Percentiles rank a stretch among this genome's conserved stretches.
phyloP scores from a whole-genome alignment of 2,797 vertebrate genomes.

The Gymnocypris eckloni region DNA sequence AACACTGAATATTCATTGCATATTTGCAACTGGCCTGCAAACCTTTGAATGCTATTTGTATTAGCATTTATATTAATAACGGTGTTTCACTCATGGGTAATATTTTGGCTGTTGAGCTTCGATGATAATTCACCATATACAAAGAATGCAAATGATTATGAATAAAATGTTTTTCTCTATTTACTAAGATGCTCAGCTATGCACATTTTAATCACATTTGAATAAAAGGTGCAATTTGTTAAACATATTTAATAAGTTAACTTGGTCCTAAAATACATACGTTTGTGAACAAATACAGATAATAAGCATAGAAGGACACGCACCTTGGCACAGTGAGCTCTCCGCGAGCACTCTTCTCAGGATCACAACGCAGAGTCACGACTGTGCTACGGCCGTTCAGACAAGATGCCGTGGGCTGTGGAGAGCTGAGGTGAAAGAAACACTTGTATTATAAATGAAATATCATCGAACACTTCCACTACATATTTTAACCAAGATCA shows the following conservation, averaged over 20 bases:
- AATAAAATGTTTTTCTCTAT: neutral
- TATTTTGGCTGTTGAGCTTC: neutral
- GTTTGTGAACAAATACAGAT: neutral
- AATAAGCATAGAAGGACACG: neutral
- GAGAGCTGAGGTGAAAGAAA: constrained; percentile 78
- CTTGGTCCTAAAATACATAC: neutral
- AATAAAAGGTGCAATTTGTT: neutral
- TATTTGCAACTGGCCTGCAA: neutral
- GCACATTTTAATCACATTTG: neutral
- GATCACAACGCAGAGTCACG: constrained; percentile 90
- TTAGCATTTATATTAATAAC: constrained; percentile 26
- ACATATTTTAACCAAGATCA: neutral
- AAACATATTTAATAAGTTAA: neutral
- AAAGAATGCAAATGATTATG: neutral
- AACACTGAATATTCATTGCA: constrained; percentile 14
- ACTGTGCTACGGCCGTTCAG: constrained; percentile 88
- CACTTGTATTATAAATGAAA: neutral
- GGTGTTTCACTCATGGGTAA: neutral
- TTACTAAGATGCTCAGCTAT: neutral
- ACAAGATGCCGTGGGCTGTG: constrained; percentile 88
- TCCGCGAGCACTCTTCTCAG: constrained; percentile 81
- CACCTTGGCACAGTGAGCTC: constrained; percentile 92
- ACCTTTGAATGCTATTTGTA: neutral
- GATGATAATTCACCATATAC: neutral
- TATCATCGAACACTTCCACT: neutral